phyloP scores from a whole-genome alignment of 2,113 vertebrate genomes.

The Atractosteus spatula region DNA sequence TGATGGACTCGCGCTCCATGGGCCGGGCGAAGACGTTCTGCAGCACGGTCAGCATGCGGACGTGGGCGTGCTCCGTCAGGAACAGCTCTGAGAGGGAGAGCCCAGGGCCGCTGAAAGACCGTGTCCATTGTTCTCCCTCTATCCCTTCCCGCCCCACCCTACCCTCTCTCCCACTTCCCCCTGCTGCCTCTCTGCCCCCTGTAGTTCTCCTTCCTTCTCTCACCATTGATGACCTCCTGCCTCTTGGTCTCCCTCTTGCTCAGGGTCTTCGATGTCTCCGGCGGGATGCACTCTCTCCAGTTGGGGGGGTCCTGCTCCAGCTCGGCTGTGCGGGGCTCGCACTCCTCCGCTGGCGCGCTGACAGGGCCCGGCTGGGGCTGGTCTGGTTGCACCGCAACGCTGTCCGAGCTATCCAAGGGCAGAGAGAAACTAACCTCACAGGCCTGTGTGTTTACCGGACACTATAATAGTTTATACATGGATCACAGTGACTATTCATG shows the following conservation, averaged over 20 bases:
- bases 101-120: background rate
- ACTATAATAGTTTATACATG: too few relatives aligned
- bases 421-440: conserved; percentile 6
- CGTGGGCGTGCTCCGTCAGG: conserved; percentile 81
- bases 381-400: conserved; percentile 38
- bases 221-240: conserved; percentile 89
- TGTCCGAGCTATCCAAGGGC: conserved; percentile 58
- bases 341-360: conserved; percentile 68
- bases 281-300: conserved; percentile 74
- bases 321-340: conserved; percentile 73
- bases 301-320: conserved; percentile 81
- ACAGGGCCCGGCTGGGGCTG: conserved; percentile 39
- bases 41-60: conserved; percentile 83
- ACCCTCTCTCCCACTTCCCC: background rate
- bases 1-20: conserved; percentile 63
- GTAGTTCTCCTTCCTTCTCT: conserved; percentile 12
- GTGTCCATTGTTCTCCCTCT: background rate
- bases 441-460: too few relatives aligned
- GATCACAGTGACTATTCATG: too few relatives aligned
- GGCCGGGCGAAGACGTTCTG: conserved; percentile 81
- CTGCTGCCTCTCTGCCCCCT: background rate
- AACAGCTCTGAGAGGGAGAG: conserved; percentile 68
- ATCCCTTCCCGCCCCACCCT: background rate
- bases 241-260: conserved; percentile 82
- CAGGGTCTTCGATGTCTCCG: conserved; percentile 65